Evolutionary conservation across 2,113 vertebrate genomes (phyloP).

Genomic region (Ceuthmochares aereus): DNA sequence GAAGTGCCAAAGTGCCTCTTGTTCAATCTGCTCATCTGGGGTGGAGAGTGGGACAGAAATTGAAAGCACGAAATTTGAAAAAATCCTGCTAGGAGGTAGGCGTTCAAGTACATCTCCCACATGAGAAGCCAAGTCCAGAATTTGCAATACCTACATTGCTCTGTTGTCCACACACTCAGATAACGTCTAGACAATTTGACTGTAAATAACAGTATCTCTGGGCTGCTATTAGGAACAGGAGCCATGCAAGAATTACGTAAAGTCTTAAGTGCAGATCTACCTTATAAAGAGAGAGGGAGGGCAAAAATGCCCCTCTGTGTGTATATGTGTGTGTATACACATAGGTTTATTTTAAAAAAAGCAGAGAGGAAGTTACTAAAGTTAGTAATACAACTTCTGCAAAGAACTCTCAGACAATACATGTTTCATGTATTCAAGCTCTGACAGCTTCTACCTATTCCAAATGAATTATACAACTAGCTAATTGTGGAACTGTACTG

Average conservation of each 20-base stretch:
- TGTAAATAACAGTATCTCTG: not conserved
- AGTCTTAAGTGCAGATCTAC: not conserved
- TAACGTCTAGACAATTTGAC: not conserved
- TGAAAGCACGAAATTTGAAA: not conserved
- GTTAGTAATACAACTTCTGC: not conserved
- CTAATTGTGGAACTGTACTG: not conserved
- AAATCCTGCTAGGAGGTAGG: not conserved
- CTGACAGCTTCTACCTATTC: not conserved
- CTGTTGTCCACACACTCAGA: not conserved
- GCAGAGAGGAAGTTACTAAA: not conserved
- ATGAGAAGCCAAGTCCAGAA: not conserved
- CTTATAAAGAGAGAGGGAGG: not conserved
- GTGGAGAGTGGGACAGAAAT: not conserved
- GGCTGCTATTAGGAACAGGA: not conserved
- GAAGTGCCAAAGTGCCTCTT: not conserved
- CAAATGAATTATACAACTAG: not conserved
- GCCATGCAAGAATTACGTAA: not conserved
- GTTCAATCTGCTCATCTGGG: not conserved
- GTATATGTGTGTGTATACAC: rapidly evolving
- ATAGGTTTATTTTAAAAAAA: not conserved
- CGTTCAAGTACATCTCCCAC: not conserved
- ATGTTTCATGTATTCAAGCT: not conserved
- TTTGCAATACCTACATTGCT: not conserved
- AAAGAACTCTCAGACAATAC: not conserved
- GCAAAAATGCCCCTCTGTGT: not conserved